Evolutionary conservation across 2,797 vertebrate genomes (phyloP), one percentile per base, ranked within the genome.

Genomic region (Amblyopsis hoosieri): DNA sequence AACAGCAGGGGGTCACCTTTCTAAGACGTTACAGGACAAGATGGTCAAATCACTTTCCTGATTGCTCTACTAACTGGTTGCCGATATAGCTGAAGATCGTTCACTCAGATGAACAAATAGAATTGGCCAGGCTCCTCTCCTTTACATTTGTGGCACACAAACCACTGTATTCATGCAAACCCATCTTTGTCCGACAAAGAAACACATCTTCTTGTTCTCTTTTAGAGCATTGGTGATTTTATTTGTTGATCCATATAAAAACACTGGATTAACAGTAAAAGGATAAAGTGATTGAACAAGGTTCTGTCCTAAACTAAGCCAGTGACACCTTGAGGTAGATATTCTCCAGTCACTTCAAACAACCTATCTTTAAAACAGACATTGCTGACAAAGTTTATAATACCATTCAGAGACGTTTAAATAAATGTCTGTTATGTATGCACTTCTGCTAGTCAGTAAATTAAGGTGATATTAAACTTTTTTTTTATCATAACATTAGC

Each of bases 101-200:
- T 87, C 74, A 92, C 23, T 84, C 76, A 88, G 87, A 92, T 91
- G 90, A 89, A 92, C 90, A 90, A 74, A 85, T 85, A 87, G 80
- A 81, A 72, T 77, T 83, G 82, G 86, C 84, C 89, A 84, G 85
- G 77, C 78, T 88, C 86, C 56, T 57, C 70, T 85, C 74, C 53
- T 69, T 83, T 87, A 79, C 3, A 62, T 64, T 47, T 82, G 74
- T 33, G 10, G 46, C 15, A 15, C 2, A 12, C 42, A 46, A 55
- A 45, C 5, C 8, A 54, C 51, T 46, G 56, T 33, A 46, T 11
- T 46, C 59, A 62, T 57, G 50, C 11, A 58, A 61, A 52, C 37
- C 46, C 37, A 52, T 12, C 51, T 42, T 10, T 42, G 37, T 42
- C 37, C 9, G 1, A 42, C 37, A 42, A 7, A 42, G 37, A 42